A percentile compares a stretch with the other conserved stretches of the same genome.
phyloP scores from a whole-genome alignment of 2,797 vertebrate genomes.

The Gallinago solitaria region DNA sequence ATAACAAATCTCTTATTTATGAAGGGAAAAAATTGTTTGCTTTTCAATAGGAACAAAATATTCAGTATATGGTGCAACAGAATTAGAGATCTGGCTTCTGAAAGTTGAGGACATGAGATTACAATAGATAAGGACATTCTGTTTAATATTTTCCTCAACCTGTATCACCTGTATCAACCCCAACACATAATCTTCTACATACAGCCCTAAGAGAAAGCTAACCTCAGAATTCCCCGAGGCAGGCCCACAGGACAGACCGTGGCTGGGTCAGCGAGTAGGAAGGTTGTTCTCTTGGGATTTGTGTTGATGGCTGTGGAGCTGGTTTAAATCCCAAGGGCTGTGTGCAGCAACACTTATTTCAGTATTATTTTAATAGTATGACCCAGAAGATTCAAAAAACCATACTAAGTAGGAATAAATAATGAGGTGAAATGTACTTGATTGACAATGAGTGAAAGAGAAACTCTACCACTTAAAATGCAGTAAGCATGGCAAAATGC shows the following conservation, averaged over 20 bases:
- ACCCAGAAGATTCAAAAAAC: background rate
- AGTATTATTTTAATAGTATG: constrained; percentile 4
- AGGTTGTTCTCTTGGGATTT: background rate
- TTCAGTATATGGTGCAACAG: background rate
- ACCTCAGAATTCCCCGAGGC: constrained; percentile 38
- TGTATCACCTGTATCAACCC: background rate
- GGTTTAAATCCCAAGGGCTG: background rate
- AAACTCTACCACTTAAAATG: background rate
- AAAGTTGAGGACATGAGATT: background rate
- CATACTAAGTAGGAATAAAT: background rate
- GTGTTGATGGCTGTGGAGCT: background rate
- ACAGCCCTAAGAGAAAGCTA: background rate
- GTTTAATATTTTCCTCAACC: background rate
- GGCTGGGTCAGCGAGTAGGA: background rate
- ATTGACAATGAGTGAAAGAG: background rate
- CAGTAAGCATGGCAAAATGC: background rate
- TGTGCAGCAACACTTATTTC: background rate
- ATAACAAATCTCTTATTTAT: background rate
- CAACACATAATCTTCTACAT: background rate
- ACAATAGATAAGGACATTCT: background rate
- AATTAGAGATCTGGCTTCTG: background rate
- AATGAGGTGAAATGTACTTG: background rate
- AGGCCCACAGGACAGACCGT: background rate
- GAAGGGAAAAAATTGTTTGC: background rate
- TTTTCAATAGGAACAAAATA: background rate